phyloP scores from a whole-genome alignment of 2,888 invertebrate genomes.

The Cotesia congregata region DNA sequence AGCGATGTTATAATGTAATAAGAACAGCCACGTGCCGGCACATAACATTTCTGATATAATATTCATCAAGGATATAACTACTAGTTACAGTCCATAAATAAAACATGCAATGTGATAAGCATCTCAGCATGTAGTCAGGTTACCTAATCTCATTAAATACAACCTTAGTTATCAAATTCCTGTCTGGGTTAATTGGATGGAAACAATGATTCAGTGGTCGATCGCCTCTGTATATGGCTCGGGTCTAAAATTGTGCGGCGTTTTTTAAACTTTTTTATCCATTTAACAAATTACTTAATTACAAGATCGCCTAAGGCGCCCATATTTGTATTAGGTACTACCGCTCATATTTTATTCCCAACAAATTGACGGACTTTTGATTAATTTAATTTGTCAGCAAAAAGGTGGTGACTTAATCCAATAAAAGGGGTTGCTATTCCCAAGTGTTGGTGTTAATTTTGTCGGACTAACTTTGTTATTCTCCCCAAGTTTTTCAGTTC shows the following conservation, averaged over 20 bases:
- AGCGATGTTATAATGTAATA: not conserved
- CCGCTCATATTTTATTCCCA: not conserved
- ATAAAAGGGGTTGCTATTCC: too few relatives aligned
- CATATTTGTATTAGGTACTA: too few relatives aligned
- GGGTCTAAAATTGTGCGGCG: not conserved
- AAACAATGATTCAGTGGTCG: slow-evolving; percentile 5
- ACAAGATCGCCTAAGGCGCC: too few relatives aligned
- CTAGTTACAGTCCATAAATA: slow-evolving; percentile 2
- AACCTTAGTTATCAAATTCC: slow-evolving; percentile 1
- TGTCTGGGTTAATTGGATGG: not conserved
- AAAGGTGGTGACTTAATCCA: too few relatives aligned
- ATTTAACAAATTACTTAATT: too few relatives aligned
- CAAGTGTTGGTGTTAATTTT: too few relatives aligned
- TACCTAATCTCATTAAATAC: slow-evolving; percentile 12
- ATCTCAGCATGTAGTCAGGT: not conserved
- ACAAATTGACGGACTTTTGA: not conserved
- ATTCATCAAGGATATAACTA: slow-evolving; percentile 2
- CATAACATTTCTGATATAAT: not conserved
- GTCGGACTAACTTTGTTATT: too few relatives aligned
- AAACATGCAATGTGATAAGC: slow-evolving; percentile 16
- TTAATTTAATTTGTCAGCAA: too few relatives aligned
- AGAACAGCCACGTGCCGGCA: not conserved
- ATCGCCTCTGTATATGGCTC: not conserved
- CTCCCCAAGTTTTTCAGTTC: too few relatives aligned
- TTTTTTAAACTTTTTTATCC: not conserved